phyloP scores from a whole-genome alignment of 2,888 invertebrate genomes.

The Xylocampa areola region DNA sequence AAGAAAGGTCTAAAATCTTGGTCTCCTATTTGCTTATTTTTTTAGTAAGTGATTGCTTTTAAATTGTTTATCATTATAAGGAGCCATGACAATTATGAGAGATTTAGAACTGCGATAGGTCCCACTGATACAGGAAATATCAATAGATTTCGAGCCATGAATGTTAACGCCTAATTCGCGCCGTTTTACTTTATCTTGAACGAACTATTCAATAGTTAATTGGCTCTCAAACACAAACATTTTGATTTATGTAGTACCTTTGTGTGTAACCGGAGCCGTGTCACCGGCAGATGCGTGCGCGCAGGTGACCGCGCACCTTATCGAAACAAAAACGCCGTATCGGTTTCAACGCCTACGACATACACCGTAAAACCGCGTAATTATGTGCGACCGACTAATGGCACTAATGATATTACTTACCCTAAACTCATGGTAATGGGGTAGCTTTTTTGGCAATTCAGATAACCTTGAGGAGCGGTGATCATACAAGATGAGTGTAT shows the following conservation, averaged over 20 bases:
- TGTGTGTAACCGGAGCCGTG: conserved; percentile 33
- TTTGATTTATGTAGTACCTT: conserved; percentile 52
- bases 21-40: too few relatives aligned
- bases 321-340: conserved; percentile 52
- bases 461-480: background rate
- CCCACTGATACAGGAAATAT: too few relatives aligned
- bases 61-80: too few relatives aligned
- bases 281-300: conserved; percentile 59
- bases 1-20: too few relatives aligned
- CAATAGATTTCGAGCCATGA: background rate
- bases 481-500: too few relatives aligned
- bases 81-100: too few relatives aligned
- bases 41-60: too few relatives aligned
- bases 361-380: conserved; percentile 10
- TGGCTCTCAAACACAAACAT: conserved; percentile 29
- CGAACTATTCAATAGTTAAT: conserved; percentile 21
- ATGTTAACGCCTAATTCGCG: conserved; percentile 1
- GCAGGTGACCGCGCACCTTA: conserved; percentile 63
- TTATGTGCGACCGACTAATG: conserved; percentile 14
- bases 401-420: conserved; percentile 15
- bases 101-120: too few relatives aligned
- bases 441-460: background rate
- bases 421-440: conserved; percentile 1
- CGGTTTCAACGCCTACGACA: conserved; percentile 43
- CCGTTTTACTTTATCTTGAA: conserved; percentile 1